Evolutionary conservation across 2,888 invertebrate species (phyloP).

Genomic region (Napeogenes inachia): DNA sequence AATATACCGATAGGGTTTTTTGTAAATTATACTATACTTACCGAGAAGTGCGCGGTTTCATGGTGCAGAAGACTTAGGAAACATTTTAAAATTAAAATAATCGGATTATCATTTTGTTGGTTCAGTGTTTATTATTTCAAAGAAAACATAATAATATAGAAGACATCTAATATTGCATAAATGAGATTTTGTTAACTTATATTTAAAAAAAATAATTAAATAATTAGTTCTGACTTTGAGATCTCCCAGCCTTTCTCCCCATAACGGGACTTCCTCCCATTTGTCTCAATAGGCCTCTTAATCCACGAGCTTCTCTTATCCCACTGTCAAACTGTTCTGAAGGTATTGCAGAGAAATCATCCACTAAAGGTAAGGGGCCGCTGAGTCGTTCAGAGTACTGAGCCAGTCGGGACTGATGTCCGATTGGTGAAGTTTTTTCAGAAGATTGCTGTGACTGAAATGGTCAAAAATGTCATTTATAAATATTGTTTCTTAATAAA

Average conservation of each 20-base stretch:
- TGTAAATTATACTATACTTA: too few species aligned
- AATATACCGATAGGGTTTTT: too few species aligned
- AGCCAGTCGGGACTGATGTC: conserved; percentile 80
- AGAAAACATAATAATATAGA: too few species aligned
- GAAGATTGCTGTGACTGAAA: conserved; percentile 37
- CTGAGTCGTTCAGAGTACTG: conserved; percentile 76
- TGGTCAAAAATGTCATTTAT: background rate
- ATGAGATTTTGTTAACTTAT: background rate
- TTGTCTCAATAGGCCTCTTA: conserved; percentile 87
- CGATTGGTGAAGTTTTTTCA: conserved; percentile 69
- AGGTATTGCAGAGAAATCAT: conserved; percentile 94
- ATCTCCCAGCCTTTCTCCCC: conserved; percentile 80
- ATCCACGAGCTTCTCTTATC: conserved; percentile 82
- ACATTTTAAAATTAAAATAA: too few species aligned
- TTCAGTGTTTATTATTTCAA: too few species aligned
- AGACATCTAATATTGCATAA: background rate
- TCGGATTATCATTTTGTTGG: too few species aligned
- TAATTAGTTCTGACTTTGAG: conserved; percentile 68
- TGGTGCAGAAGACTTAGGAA: too few species aligned
- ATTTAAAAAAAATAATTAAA: background rate
- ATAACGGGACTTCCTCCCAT: conserved; percentile 91
- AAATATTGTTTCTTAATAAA: background rate
- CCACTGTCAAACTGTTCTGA: conserved; percentile 82
- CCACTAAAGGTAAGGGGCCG: conserved; percentile 87
- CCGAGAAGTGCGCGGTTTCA: too few species aligned